Base-by-base conservation (phyloP, 2,888 invertebrate species). In the Conistra vaccinii region DNA sequence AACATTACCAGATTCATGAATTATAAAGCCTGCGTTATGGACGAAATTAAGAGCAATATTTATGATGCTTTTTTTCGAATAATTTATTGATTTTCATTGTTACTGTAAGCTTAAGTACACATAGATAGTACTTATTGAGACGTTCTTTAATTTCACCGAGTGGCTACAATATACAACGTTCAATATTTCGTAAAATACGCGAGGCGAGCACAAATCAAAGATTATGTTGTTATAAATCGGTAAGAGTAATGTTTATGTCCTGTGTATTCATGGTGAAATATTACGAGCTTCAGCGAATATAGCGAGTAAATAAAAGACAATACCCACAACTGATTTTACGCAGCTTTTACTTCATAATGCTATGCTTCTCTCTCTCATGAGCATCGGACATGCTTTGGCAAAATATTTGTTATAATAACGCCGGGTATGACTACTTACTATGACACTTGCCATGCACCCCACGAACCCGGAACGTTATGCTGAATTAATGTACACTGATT, bases 181-280 rank as follows among this genome's bases (percentile, higher is more conserved):
- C 20, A 57, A 69, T 61, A 69, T 60, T 68, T 68, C 80, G 67
- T 42, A 68, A 80, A 79, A 67, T 79, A 68, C 65, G 23, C 58
- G 29, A 69, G 66, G 23, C 9, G 42, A 17, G 1, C 80, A 84
- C 60, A 81, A 81, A 81, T 84, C 84, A 81, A 69, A 57, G 80
- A 81, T 81, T 81, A 81, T 53, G 60, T 69, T 65, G 80, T 66
- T 73, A 84, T 80, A 81, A 81, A 80, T 84, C 60, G 63, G 60
- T 61, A 14, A 61, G 72, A 80, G 35, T 72, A 48, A 79, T 69
- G 84, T 63, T 72, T 53, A 60, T 79, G 72, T 71, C 67, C 67
- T 55, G 42, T 55, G 3, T 68, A 45, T 69, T 71, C 51, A 45
- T 65, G 32, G 55, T 48, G 57, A 68, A 65, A 53, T 69, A 72